phyloP scores from a whole-genome alignment of 2,888 invertebrate genomes.

The Drosophila eohydei region DNA sequence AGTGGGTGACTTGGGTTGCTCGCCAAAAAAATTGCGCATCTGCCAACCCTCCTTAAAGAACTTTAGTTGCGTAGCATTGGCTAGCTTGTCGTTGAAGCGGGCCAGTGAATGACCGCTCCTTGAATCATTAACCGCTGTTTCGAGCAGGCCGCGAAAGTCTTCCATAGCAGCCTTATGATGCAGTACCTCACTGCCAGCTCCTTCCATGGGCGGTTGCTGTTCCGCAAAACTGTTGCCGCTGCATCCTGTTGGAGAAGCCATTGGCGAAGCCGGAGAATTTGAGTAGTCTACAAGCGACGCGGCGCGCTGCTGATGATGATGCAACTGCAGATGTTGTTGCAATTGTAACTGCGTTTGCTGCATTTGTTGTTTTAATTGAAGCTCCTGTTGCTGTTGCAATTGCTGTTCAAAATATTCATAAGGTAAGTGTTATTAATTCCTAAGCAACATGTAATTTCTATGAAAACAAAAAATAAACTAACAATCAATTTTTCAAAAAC shows the following conservation, averaged over 20 bases:
- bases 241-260: constrained; percentile 79
- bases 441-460: constrained; percentile 2
- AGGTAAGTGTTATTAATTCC: not conserved
- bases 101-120: constrained; percentile 55
- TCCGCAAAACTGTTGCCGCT: constrained; percentile 48
- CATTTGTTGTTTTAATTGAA: constrained; percentile 59
- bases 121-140: constrained; percentile 70
- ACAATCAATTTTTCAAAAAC: constrained; percentile 5
- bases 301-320: constrained; percentile 53
- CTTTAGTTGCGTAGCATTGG: constrained; percentile 72
- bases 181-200: constrained; percentile 20
- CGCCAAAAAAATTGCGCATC: constrained; percentile 83
- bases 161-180: constrained; percentile 68
- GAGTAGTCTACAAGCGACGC: constrained; percentile 66
- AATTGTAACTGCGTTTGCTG: constrained; percentile 74
- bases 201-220: constrained; percentile 51
- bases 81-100: constrained; percentile 52
- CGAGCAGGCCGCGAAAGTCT: constrained; percentile 68
- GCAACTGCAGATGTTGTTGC: constrained; percentile 78
- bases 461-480: constrained; percentile 14
- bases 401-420: constrained; percentile 19
- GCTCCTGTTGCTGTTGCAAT: constrained; percentile 53
- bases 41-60: constrained; percentile 84
- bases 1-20: constrained; percentile 85
- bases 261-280: constrained; percentile 82